Base-by-base conservation (phyloP, 1,140 invertebrate species). In the Belonocnema kinseyi region DNA sequence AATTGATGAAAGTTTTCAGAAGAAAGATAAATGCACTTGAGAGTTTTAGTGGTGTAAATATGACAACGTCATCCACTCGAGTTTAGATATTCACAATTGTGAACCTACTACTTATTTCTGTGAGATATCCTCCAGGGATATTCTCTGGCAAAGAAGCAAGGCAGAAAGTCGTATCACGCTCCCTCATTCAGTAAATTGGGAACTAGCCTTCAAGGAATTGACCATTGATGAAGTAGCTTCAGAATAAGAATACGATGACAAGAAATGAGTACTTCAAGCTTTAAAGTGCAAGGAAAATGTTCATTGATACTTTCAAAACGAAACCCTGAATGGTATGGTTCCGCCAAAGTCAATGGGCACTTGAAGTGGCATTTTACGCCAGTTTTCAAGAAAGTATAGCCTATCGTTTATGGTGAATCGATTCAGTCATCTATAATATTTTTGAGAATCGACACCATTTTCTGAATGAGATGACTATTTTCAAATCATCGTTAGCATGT, bases 1-100 rank as follows among this genome's bases (percentile, higher is more conserved):
- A 58, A 58, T 21, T 21, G 40, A 46, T 46, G 40, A 46, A 10
- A 46, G 19, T 56, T 66, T 26, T 61, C 14, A 40, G 21, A 66
- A 66, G 61, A 66, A 66, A 40, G 61, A 13, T n/a, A 66, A 66
- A 33, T 66, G 26, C 61, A 66, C 61, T 66, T 66, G 61, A 66
- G 61, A 66, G 10, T 66, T 66, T 14, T 7, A 66, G 61, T 40
- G 61, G 61, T 66, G 26, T 66, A 66, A 66, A 66, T 66, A 66
- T 66, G 26, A 40, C 61, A 66, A 66, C 26, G 61, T 66, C 61
- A 66, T 66, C 61, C 61, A 66, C 61, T 66, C 33, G 61, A 66
- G 13, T 66, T 66, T 66, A 66, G 61, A 66, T 66, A 66, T 66
- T 40, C 26, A 66, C 4, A 66, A 66, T 66, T 16, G 61, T 10